Base-by-base conservation (phyloP, 2,113 vertebrate species). In the Pleuronectes platessa region DNA sequence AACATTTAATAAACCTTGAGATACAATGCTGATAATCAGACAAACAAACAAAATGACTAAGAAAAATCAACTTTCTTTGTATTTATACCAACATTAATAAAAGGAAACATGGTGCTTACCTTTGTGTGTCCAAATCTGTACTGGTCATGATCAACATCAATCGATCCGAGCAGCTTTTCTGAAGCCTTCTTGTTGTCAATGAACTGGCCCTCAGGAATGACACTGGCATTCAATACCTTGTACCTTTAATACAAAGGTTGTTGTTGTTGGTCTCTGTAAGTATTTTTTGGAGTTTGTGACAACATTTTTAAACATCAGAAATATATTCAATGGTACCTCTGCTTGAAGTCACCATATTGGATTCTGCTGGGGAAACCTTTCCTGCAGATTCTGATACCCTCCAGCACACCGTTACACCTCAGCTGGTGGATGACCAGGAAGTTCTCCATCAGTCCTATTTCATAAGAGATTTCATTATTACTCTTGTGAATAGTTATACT, bases 141-240 rank as follows among this genome's bases (percentile, higher is more conserved):
- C 75, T 77, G 17, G 0, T 89, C 87, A 18, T 89, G 87, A 65
- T 68, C 10, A 55, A 89, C 20, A 53, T 53, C 51, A 53, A 53
- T 53, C 2, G 51, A 53, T 53, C 51, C 51, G n/a, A 53, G 51
- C 20, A 53, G 51, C 51, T 53, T 53, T 14, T 21, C 20, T n/a
- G 51, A 20, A 53, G 51, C 51, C 51, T 53, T 53, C 51, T 53
- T 53, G 51, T 53, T 53, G 51, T 53, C 51, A 53, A 53, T 53
- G 51, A 53, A 53, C 20, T 53, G 51, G 51, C 51, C 51, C 51
- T 53, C 51, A 53, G 51, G 51, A 5, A 53, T 53, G 55, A 89
- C 82, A 59, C 89, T 87, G 61, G 89, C 87, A 84, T 90, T 90
- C 74, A 90, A 61, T 7, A 90, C 89, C 81, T 90, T 90, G 83